phyloP scores from a whole-genome alignment of 2,888 invertebrate species.

The Geotrupes spiniger region DNA sequence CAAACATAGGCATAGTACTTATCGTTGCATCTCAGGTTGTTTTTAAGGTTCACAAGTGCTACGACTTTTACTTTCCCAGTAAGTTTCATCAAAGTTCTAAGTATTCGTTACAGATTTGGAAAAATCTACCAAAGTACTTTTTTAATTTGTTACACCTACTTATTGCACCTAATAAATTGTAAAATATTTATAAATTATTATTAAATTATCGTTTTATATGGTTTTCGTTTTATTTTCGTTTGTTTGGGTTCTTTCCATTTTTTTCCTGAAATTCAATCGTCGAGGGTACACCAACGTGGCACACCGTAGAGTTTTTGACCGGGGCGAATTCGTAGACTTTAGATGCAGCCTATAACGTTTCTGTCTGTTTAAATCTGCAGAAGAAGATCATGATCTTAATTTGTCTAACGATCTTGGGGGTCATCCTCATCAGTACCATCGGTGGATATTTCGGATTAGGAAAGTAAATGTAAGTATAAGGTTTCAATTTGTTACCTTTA shows the following conservation, averaged over 20 bases:
- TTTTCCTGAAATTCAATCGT: neutral
- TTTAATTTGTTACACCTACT: slow-evolving; percentile 3
- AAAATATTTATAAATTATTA: slow-evolving; percentile 21
- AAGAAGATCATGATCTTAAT: slow-evolving; percentile 64
- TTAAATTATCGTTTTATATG: slow-evolving; percentile 24
- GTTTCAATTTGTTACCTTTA: neutral
- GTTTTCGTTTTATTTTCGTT: slow-evolving; percentile 15
- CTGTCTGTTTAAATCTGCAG: slow-evolving; percentile 29
- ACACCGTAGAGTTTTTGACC: neutral
- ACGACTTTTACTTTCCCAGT: too few species aligned
- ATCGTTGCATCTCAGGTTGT: too few species aligned
- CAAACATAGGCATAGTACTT: too few species aligned
- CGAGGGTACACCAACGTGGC: slow-evolving; percentile 9
- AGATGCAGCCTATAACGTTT: slow-evolving; percentile 19
- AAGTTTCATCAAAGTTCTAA: too few species aligned
- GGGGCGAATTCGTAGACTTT: neutral
- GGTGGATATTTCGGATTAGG: slow-evolving; percentile 63
- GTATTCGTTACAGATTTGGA: too few species aligned
- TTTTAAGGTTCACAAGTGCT: too few species aligned
- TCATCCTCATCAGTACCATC: slow-evolving; percentile 72
- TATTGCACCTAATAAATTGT: slow-evolving; percentile 18
- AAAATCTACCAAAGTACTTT: slow-evolving; percentile 1
- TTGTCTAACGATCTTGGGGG: slow-evolving; percentile 81
- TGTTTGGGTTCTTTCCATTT: slow-evolving; percentile 2
- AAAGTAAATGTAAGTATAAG: slow-evolving; percentile 23